phyloP scores from a whole-genome alignment of 1,140 invertebrate genomes.

The Drosophila funebris region DNA sequence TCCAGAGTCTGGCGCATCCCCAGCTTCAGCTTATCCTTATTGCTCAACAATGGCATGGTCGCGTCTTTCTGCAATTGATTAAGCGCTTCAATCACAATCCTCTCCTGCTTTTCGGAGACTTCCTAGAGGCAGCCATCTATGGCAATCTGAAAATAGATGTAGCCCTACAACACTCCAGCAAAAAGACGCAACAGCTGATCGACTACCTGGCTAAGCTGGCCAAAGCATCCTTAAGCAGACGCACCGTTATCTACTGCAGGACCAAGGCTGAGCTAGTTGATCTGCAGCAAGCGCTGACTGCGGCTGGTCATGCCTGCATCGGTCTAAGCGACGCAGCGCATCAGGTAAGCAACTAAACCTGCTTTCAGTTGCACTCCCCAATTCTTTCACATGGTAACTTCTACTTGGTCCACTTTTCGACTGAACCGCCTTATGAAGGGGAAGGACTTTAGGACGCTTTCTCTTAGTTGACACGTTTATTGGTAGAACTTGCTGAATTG shows the following conservation, averaged over 20 bases:
- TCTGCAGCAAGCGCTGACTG: neutral
- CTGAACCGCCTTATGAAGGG: too few relatives aligned
- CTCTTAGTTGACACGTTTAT: too few relatives aligned
- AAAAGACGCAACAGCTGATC: slow-evolving; percentile 18
- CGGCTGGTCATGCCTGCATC: slow-evolving; percentile 28
- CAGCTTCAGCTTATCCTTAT: slow-evolving; percentile 35
- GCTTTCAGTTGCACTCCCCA: neutral
- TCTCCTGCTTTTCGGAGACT: slow-evolving; percentile 51
- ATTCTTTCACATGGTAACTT: too few relatives aligned
- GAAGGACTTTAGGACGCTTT: too few relatives aligned
- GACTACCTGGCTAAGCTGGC: slow-evolving; percentile 6
- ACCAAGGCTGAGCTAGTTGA: slow-evolving; percentile 8
- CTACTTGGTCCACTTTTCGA: too few relatives aligned
- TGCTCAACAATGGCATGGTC: slow-evolving; percentile 51
- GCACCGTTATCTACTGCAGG: slow-evolving; percentile 48
- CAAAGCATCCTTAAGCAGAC: neutral
- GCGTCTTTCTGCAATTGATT: slow-evolving; percentile 14
- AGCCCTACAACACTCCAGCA: neutral
- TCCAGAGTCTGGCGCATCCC: neutral
- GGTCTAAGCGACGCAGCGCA: neutral
- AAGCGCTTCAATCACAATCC: slow-evolving; percentile 3
- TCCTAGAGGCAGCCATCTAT: slow-evolving; percentile 58
- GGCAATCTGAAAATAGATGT: slow-evolving; percentile 37
- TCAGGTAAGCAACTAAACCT: slow-evolving; percentile 13
- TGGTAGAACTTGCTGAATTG: too few relatives aligned